Conservation (phyloP, 2,113 vertebrate species). For the Corythornis vintsioides region DNA sequence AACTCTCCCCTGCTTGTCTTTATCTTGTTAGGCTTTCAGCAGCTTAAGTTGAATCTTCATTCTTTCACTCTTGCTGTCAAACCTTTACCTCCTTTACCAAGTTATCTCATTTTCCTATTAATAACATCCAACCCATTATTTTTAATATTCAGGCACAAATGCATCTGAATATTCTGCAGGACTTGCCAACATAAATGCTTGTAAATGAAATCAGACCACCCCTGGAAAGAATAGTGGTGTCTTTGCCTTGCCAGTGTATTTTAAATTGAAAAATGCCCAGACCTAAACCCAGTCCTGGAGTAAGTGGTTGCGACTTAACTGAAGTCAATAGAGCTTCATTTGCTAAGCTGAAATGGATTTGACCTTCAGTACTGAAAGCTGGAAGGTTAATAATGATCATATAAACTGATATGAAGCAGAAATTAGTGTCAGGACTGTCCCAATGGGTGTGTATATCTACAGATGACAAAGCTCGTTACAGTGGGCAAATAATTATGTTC, state of each 20-base stretch:
- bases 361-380: not conserved
- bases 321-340: not conserved
- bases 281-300: slow-evolving; percentile 37
- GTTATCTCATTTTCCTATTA: slow-evolving; percentile 77
- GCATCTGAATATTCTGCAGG: slow-evolving; percentile 52
- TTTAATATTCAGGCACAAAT: slow-evolving; percentile 67
- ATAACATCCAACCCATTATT: slow-evolving; percentile 69
- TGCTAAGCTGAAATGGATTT: slow-evolving; percentile 31
- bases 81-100: slow-evolving; percentile 53
- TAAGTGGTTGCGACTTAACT: not conserved
- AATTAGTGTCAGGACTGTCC: slow-evolving; percentile 54
- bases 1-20: slow-evolving; percentile 79
- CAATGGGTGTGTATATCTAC: not conserved
- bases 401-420: slow-evolving; percentile 44
- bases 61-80: slow-evolving; percentile 78
- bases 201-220: slow-evolving; percentile 65
- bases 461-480: not conserved
- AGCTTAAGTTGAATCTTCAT: slow-evolving; percentile 79
- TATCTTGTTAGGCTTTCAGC: slow-evolving; percentile 82
- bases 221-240: not conserved
- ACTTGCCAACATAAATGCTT: slow-evolving; percentile 57
- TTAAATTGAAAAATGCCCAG: slow-evolving; percentile 62
- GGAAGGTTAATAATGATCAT: slow-evolving; percentile 11
- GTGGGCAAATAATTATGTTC: not conserved
- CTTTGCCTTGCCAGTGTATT: slow-evolving; percentile 21